Conservation (phyloP, 64 coral and sea anemone genomes). For the Anthopleura sola region DNA sequence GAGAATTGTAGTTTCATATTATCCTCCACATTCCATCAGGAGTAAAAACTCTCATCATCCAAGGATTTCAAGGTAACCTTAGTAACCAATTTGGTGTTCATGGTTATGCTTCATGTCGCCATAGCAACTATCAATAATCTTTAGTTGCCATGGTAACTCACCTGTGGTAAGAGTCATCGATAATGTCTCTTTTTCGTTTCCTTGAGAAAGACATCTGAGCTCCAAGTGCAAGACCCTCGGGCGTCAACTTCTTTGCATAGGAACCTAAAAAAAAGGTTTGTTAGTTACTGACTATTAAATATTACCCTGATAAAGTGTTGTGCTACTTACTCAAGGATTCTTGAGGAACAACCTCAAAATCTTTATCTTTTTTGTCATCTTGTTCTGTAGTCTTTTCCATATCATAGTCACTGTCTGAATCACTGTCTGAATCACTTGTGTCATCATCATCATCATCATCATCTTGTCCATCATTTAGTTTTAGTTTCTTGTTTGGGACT, state of each 20-base stretch:
- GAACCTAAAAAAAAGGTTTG: slow-evolving; percentile 13
- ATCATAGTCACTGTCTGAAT: slow-evolving; percentile 55
- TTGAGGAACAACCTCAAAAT: slow-evolving; percentile 67
- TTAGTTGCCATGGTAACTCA: background rate
- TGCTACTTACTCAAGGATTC: slow-evolving; percentile 48
- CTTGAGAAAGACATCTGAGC: slow-evolving; percentile 93
- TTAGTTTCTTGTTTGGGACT: background rate
- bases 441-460: slow-evolving; percentile 10
- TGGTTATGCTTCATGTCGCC: background rate
- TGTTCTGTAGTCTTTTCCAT: slow-evolving; percentile 11
- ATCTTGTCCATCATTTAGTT: slow-evolving; percentile 20
- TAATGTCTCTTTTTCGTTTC: slow-evolving; percentile 95
- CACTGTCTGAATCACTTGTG: slow-evolving; percentile 21
- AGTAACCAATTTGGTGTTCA: background rate
- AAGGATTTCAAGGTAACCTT: background rate
- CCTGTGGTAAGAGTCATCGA: slow-evolving; percentile 87
- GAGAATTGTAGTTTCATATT: background rate
- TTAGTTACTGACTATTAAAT: no score
- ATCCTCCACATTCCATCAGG: background rate
- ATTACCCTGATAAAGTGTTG: no score
- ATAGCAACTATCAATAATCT: background rate
- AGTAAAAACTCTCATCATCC: background rate
- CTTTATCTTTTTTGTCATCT: slow-evolving; percentile 14
- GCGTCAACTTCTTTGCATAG: slow-evolving; percentile 77
- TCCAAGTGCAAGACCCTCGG: slow-evolving; percentile 87